Conservation (phyloP, 2,113 vertebrate species). For the Melanerpes formicivorus region DNA sequence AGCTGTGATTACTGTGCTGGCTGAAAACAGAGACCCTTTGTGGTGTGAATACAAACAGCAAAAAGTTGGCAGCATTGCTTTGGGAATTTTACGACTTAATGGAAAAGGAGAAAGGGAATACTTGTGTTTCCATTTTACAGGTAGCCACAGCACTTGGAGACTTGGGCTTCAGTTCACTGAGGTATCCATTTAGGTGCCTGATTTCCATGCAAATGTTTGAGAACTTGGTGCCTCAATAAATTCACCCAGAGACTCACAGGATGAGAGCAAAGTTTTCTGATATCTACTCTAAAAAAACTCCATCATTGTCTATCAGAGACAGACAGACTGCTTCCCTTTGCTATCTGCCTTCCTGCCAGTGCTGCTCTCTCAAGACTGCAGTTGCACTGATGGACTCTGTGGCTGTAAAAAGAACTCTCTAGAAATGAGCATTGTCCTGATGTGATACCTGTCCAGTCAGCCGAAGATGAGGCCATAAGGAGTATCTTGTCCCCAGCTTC, state of each 20-base stretch:
- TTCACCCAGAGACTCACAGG: not conserved
- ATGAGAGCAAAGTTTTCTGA: not conserved
- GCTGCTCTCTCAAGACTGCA: not conserved
- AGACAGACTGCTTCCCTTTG: constrained; percentile 1
- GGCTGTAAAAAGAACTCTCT: not conserved
- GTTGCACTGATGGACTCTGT: not conserved
- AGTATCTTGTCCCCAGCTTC: not conserved
- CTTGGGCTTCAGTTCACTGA: not conserved
- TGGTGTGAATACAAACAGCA: not conserved
- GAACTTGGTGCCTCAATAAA: not conserved
- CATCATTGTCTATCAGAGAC: not conserved
- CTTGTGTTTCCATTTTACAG: not conserved
- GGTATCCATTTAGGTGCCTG: not conserved
- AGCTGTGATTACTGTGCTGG: not conserved
- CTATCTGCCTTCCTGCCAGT: constrained; percentile 38
- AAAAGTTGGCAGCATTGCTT: not conserved
- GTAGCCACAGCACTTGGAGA: not conserved
- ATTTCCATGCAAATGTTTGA: not conserved
- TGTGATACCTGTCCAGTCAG: not conserved
- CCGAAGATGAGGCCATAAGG: not conserved
- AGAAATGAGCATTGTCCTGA: not conserved
- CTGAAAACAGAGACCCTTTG: constrained; percentile 17
- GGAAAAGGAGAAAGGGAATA: not conserved
- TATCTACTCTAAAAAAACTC: not conserved
- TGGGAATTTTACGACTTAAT: not conserved